Base-by-base conservation (phyloP, 2,797 vertebrate species). In the Phaenicophaeus curvirostris region DNA sequence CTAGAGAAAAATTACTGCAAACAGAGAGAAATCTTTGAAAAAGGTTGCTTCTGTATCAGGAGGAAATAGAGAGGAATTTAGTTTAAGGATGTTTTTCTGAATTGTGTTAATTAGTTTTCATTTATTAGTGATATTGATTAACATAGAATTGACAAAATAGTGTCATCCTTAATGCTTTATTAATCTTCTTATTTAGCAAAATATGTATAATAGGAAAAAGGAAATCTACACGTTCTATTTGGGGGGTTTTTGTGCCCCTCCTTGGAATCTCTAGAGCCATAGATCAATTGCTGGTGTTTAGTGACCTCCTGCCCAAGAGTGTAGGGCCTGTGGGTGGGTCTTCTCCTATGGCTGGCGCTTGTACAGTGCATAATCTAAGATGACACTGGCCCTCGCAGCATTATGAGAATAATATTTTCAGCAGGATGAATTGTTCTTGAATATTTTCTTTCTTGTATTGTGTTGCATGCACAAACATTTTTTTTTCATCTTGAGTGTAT, bases 231-330 rank as follows among this genome's bases (percentile, higher is more conserved):
- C 7, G 5, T 65, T 88, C 90, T 69, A n/a, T 85, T 85, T 79
- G 27, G 5, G 8, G 0, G 1, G 21, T 39, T 61, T 90, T 68
- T 72, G 7, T 84, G 35, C 18, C 25, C 4, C 8, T 96, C 12
- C 59, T 78, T 72, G 37, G 33, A 69, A 44, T 62, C 28, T 94
- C 41, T 65, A 66, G 66, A 83, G 87, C 65, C 86, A 93, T 59
- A 95, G 94, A 91, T 95, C 79, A 96, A 90, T 23, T 93, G 55
- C 44, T 48, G 31, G 48, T 89, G 78, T 90, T 96, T 96, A 93
- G 78, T 90, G 89, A 94, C 67, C 89, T 90, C 75, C 51, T 94
- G 76, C 44, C 76, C 58, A 65, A 83, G 55, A 93, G 19, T 61
- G 67, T 33, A 92, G 58, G 81, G 73, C 85, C 87, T 46, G 37